Evolutionary conservation across 2,888 invertebrate species (phyloP), one percentile per base, ranked within the genome.

Genomic region (Cheilosia vernalis): DNA sequence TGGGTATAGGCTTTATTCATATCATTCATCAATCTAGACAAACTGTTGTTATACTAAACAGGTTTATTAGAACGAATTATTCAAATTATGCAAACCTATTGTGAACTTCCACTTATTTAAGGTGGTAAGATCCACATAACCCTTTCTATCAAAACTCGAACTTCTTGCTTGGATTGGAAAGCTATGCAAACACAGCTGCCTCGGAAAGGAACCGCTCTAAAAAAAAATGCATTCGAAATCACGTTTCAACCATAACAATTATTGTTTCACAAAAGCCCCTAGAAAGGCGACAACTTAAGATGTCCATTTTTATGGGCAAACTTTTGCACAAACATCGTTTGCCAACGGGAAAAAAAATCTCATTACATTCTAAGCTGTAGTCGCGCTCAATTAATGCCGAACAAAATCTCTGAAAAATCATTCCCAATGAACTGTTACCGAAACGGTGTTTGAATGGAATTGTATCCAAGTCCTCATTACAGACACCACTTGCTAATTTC

Each of bases 401-500:
- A n/a, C 37, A 40, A 56, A 37, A n/a, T 3, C 37, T n/a, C 13
- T 9, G 10, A 13, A 51, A 53, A 69, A 47, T 33, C 13, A 40
- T 70, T 49, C 24, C 49, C 58, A 79, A 51, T 49, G 30, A 72
- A 64, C 64, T 42, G 66, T 66, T 66, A 78, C 66, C 40, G 58
- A 80, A 74, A 67, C 55, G 47, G 53, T 67, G 44, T 73, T 49
- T 19, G 24, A 42, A 73, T 79, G 51, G 63, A 74, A 79, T 58
- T 73, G 69, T 69, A 72, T 84, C 79, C 64, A 58, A 60, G 74
- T 69, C 55, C 80, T 80, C 84, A 80, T 84, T 84, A 84, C 74
- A 84, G 66, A 84, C 80, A 84, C 84, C 80, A 77, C 80, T 84
- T 76, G 84, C 84, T 84, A 84, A 84, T 84, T 84, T 84, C 84